Evolutionary conservation across 2,888 invertebrate species (phyloP), one percentile per base, ranked within the genome.

Genomic region (Acrobeloides nanus): DNA sequence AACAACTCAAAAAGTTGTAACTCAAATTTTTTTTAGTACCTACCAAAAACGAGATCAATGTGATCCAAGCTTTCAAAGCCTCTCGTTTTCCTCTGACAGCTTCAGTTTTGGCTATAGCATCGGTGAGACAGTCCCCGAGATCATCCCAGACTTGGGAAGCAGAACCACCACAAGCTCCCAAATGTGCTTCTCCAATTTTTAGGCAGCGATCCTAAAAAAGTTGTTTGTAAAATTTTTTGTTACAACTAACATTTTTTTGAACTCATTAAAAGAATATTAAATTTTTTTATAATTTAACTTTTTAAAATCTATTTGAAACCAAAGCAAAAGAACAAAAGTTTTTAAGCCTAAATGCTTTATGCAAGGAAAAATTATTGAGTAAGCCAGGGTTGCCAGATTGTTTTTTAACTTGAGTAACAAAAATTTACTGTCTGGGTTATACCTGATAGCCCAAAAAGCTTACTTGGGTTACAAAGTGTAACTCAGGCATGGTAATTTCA

Each of bases 1-100:
- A 25, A n/a, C n/a, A n/a, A n/a, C n/a, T n/a, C n/a, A n/a, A n/a
- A n/a, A n/a, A n/a, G n/a, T 15, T 20, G 17, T 10, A 10, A 29
- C 41, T 45, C 38, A 24, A 20, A 41, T 4, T 15, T n/a, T 15
- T 44, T 15, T 38, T 12, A 4, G n/a, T 12, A 15, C 57, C 25
- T 48, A 64, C 69, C 47, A 68, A 32, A 43, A 63, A 70, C 4
- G 61, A 61, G 34, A 64, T 59, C 10, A 70, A 46, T 0, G 61
- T 53, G 38, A 70, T 66, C 65, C 66, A 70, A 18, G 66, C 68
- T 33, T 67, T 64, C 26, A 64, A 62, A 3, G 67, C 68, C 46
- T 70, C 70, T 21, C 70, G 48, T 42, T 70, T 70, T 8, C 66
- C 63, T 12, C 70, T 63, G 8, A 70, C 59, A 23, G 61, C 61